A percentile compares a stretch with the other conserved stretches of the same genome.
These are phyloP conservation scores for Monarcha castaneiventris DNA, from an alignment of 2,113 vertebrate species.

Conservation along the genomic window DNA sequence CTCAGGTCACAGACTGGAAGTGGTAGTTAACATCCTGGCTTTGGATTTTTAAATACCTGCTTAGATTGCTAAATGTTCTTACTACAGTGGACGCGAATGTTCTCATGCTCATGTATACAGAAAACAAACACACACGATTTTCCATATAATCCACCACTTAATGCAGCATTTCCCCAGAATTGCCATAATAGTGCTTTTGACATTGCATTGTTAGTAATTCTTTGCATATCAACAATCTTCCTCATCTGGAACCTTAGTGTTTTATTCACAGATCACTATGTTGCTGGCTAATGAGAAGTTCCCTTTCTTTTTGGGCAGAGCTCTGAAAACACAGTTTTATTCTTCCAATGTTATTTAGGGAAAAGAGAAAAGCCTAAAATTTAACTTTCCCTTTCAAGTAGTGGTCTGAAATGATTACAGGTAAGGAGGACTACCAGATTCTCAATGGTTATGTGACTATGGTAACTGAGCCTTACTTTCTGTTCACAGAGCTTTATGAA, in stretches of 20 bases:
- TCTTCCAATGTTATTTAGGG: conserved; percentile 39
- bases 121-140: conserved; percentile 16
- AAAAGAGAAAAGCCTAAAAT: conserved; percentile 48
- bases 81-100: not conserved
- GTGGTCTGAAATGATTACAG: conserved; percentile 67
- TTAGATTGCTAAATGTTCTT: not conserved
- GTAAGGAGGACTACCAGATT: conserved; percentile 54
- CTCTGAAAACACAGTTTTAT: conserved; percentile 36
- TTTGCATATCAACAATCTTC: conserved; percentile 57
- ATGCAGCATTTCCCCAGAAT: conserved; percentile 60
- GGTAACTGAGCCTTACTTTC: conserved; percentile 70
- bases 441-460: conserved; percentile 58
- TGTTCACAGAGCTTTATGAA: conserved; percentile 35
- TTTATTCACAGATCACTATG: conserved; percentile 63
- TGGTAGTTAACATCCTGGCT: conserved; percentile 64
- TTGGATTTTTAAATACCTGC: conserved; percentile 54
- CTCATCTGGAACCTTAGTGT: conserved; percentile 54
- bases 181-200: conserved; percentile 56
- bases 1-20: conserved; percentile 3
- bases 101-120: conserved; percentile 39
- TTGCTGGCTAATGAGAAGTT: conserved; percentile 33
- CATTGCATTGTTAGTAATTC: conserved; percentile 54
- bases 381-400: conserved; percentile 68
- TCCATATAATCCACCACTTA: conserved; percentile 38
- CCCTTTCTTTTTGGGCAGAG: conserved; percentile 46